Evolutionary conservation across 2,797 vertebrate species (phyloP).

Genomic region (Anguilla marmorata): DNA sequence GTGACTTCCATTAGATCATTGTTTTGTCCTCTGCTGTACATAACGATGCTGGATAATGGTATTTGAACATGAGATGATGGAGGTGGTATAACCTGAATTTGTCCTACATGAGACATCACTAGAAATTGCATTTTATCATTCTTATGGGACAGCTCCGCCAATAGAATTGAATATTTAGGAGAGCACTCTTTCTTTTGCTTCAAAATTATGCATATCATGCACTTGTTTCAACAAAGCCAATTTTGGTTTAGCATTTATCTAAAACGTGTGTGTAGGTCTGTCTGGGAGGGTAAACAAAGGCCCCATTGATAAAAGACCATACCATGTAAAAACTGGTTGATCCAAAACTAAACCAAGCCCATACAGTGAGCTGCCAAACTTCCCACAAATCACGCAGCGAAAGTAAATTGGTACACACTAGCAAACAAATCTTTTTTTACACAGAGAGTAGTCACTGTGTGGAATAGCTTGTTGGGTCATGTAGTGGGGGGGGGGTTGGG

Average conservation of each 20-base stretch:
- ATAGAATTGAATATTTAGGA: background rate
- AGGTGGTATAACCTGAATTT: constrained; percentile 24
- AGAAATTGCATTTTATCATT: constrained; percentile 7
- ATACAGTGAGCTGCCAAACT: background rate
- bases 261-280: background rate
- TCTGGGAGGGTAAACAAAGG: background rate
- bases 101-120: background rate
- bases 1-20: constrained; percentile 24
- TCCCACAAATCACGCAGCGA: background rate
- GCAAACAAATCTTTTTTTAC: no score
- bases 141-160: background rate
- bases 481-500: no score
- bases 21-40: background rate
- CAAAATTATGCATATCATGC: background rate
- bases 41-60: background rate
- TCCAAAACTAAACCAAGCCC: background rate
- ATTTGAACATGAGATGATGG: constrained; percentile 11
- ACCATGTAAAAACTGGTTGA: background rate
- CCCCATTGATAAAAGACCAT: background rate
- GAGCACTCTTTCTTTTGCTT: background rate
- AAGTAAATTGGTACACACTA: background rate
- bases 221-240: background rate
- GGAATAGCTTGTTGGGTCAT: no score
- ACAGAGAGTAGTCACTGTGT: no score
- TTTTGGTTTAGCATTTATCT: background rate